Percentiles rank a stretch among this genome's conserved stretches.
Conservation (phyloP, 2,888 invertebrate species). For the Hermaeophaga mercurialis region DNA sequence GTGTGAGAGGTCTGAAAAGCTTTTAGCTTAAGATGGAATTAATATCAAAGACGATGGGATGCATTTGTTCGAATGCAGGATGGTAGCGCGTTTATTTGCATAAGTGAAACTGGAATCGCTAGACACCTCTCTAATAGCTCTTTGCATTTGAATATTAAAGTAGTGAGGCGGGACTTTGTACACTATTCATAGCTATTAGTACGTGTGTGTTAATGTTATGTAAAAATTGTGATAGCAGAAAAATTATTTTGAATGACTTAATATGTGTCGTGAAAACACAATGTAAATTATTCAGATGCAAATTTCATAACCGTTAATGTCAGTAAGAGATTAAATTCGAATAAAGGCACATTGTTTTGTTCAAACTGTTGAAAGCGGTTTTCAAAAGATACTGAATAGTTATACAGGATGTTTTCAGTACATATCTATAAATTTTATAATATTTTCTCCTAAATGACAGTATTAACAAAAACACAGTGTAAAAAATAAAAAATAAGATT, state of each 20-base stretch:
- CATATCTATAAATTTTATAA: no score
- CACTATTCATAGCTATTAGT: background rate
- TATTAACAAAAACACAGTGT: no score
- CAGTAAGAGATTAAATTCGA: no score
- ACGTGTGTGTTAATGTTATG: background rate
- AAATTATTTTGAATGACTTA: background rate
- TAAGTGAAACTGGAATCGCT: background rate
- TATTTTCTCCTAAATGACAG: no score
- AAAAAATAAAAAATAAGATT: no score
- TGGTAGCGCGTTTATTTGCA: background rate
- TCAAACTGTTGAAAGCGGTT: no score
- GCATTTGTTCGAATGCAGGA: no score
- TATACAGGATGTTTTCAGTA: no score
- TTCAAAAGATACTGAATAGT: no score
- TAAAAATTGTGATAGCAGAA: background rate
- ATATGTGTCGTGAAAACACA: background rate
- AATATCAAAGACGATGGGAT: no score
- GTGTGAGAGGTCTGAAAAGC: constrained; percentile 6
- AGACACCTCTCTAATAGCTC: background rate
- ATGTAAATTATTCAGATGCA: background rate
- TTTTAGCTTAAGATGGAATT: background rate
- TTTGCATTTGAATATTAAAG: background rate
- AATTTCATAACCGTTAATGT: background rate
- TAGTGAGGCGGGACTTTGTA: background rate
- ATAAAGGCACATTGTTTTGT: no score